Conservation (phyloP, 2,113 vertebrate species). For the Theropithecus gelada region DNA sequence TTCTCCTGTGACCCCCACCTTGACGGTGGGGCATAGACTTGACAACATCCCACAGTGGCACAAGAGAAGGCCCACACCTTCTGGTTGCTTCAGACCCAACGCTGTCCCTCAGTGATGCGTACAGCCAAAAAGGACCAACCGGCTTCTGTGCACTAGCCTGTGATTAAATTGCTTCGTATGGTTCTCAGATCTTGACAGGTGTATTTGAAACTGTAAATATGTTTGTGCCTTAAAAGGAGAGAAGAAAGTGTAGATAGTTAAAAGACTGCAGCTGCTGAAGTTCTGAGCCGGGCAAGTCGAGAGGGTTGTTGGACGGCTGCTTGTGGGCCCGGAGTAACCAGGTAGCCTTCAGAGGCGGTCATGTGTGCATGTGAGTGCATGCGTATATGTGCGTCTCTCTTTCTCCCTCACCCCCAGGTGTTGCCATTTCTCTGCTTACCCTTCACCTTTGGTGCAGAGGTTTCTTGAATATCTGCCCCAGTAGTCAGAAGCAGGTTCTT, state of each 20-base stretch:
- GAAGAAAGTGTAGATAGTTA: conserved; percentile 42
- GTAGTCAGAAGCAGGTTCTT: conserved; percentile 38
- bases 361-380: conserved; percentile 37
- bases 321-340: conserved; percentile 15
- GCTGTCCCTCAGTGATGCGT: conserved; percentile 1
- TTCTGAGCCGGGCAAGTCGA: conserved; percentile 59
- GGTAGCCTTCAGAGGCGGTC: conserved; percentile 18
- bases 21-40: neutral
- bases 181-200: conserved; percentile 59
- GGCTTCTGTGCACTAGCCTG: neutral
- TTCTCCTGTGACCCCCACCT: conserved; percentile 70
- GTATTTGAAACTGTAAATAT: conserved; percentile 81
- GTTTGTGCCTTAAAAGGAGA: conserved; percentile 86
- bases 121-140: conserved; percentile 35
- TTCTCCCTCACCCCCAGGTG: neutral
- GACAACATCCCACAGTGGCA: conserved; percentile 38
- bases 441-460: conserved; percentile 47
- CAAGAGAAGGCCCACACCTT: neutral
- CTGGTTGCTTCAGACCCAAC: conserved; percentile 36
- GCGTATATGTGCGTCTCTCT: neutral
- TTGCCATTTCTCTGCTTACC: conserved; percentile 62
- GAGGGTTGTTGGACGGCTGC: conserved; percentile 38
- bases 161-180: neutral
- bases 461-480: conserved; percentile 38
- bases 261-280: neutral